Base-by-base conservation (phyloP, 2,113 vertebrate genomes). In the Otolemur garnettii region DNA sequence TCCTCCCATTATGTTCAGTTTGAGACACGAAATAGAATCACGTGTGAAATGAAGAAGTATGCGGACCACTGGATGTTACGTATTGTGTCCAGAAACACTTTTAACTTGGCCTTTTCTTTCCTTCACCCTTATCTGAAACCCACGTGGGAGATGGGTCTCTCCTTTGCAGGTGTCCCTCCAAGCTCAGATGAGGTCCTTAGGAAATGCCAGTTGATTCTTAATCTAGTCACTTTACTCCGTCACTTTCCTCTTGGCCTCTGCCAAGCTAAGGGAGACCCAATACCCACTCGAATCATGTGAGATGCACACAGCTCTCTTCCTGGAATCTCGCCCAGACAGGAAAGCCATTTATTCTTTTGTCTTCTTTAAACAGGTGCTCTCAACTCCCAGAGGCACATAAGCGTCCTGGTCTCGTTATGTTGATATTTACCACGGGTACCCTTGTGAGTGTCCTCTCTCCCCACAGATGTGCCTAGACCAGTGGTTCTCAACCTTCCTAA, bases 391-490 rank as follows among this genome's bases (percentile, higher is more conserved):
- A 28, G 79, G 64, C 19, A 35, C 95, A 82, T 50, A 60, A 80
- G 96, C 85, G 93, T 92, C 77, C 95, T 33, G 22, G 62, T 94
- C 94, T 96, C 85, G 82, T 96, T 90, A 87, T 10, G 45, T 96
- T 91, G 93, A 62, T 91, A 93, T 83, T 96, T 94, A 89, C 88
- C 87, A 79, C 0, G 33, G 87, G 55, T 11, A 83, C 45, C 17
- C 78, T 89, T 9, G 45, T 68, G 85, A 55, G 64, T 74, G 60
- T 95, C 88, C 79, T 93, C 82, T 86, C 88, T 71, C 77, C 42
- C 86, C 94, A 79, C 69, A 94, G 89, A 96, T 92, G 74, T 64
- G 55, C 91, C 97, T 94, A 94, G 86, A 94, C 89, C 45, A 50
- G 45, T 50, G 45, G 7, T 50, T 50, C 45, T 50, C 45, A 50